Conservation (phyloP, 1,140 invertebrate species). For the Lepeophtheirus salmonis region DNA sequence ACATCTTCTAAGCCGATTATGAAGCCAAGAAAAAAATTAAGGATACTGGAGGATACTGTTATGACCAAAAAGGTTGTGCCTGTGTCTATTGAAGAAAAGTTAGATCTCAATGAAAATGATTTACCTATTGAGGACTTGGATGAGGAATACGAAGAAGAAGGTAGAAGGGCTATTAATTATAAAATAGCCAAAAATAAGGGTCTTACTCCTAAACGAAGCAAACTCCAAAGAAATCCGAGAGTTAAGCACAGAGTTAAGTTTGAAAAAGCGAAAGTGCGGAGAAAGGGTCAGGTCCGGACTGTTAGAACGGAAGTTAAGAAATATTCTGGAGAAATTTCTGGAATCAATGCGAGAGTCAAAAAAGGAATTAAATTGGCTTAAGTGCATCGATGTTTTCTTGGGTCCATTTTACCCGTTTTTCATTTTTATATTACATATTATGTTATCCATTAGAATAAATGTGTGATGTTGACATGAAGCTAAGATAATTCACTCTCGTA, state of each 20-base stretch:
- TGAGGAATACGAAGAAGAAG: conserved; percentile 25
- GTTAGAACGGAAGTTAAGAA: conserved; percentile 50
- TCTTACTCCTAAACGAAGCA: conserved; percentile 64
- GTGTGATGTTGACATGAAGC: no score
- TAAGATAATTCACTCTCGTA: no score
- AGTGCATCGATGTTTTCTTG: no score
- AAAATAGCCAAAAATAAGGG: conserved; percentile 90
- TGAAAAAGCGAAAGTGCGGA: conserved; percentile 64
- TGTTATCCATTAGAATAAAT: no score
- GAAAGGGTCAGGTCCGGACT: conserved; percentile 61
- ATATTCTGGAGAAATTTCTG: conserved; percentile 74
- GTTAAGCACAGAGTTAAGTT: conserved; percentile 81
- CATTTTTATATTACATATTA: no score
- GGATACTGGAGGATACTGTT: conserved; percentile 21
- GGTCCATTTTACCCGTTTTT: no score
- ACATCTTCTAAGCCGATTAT: conserved; percentile 21
- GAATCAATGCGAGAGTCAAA: conserved; percentile 63
- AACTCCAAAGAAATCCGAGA: conserved; percentile 74
- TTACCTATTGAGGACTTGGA: conserved; percentile 19
- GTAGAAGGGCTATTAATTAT: conserved; percentile 66
- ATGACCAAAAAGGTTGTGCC: neutral
- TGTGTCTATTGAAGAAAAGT: conserved; percentile 12
- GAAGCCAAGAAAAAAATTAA: conserved; percentile 24
- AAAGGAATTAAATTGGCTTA: conserved; percentile 45
- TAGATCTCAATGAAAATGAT: conserved; percentile 21